Conservation (phyloP, 1,140 invertebrate species). For the Sycophila sp. region DNA sequence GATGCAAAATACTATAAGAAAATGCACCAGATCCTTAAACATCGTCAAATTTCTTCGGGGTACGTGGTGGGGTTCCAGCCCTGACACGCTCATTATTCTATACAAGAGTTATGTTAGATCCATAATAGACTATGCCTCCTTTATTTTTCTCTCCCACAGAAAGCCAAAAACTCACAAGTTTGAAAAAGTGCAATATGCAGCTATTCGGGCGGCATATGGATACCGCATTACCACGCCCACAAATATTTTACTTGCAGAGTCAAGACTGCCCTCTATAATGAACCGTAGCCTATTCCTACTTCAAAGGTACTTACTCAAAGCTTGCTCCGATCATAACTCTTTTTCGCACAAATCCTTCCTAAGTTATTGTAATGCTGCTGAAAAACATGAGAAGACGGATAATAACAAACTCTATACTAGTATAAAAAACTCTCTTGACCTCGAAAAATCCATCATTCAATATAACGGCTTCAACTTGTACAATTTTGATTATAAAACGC, state of each 20-base stretch:
- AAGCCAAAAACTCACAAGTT: background rate
- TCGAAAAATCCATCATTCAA: background rate
- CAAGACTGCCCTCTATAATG: background rate
- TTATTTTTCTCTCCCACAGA: background rate
- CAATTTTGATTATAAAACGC: background rate
- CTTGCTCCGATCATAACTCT: background rate
- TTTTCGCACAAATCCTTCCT: background rate
- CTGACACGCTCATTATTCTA: background rate
- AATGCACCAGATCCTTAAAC: background rate
- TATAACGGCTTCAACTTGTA: background rate
- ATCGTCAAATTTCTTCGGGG: conserved; percentile 13
- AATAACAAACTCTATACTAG: background rate
- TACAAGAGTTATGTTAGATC: conserved; percentile 15
- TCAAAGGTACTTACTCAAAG: background rate
- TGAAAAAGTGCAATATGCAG: conserved; percentile 20
- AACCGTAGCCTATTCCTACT: background rate
- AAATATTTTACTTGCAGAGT: background rate
- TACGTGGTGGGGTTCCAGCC: conserved; percentile 3
- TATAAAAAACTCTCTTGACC: background rate
- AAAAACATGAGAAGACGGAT: background rate
- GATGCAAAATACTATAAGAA: background rate
- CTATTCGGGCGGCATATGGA: background rate
- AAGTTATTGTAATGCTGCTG: background rate
- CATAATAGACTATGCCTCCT: conserved; percentile 10
- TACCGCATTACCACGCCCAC: background rate